phyloP scores from a whole-genome alignment of 2,113 vertebrate species.

The Entelurus aequoreus region DNA sequence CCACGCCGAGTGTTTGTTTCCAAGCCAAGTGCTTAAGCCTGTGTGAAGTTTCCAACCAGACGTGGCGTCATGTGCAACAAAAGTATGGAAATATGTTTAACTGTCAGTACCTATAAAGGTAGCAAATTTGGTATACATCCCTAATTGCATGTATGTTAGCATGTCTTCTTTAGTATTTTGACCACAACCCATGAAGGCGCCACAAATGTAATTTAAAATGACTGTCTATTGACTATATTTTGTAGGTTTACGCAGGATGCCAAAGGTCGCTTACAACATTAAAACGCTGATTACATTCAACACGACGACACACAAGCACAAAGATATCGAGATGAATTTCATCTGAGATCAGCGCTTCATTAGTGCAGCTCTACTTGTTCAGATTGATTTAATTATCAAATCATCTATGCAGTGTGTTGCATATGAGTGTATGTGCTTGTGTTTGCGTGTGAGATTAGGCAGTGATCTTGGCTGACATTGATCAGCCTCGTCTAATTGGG shows the following conservation, averaged over 20 bases:
- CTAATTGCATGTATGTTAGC: no score
- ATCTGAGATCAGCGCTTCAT: slow-evolving; percentile 68
- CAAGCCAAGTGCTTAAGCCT: no score
- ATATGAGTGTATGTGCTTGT: slow-evolving; percentile 1
- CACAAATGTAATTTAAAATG: no score
- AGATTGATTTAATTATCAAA: slow-evolving; percentile 73
- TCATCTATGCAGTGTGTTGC: slow-evolving; percentile 53
- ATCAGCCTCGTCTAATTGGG: slow-evolving; percentile 71
- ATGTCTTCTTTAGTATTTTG: no score
- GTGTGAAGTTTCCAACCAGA: no score
- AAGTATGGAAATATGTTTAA: no score
- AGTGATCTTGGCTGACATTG: slow-evolving; percentile 72
- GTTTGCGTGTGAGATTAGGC: slow-evolving; percentile 55
- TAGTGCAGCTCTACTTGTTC: slow-evolving; percentile 68
- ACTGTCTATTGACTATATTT: no score
- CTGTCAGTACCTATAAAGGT: no score
- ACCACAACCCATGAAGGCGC: no score
- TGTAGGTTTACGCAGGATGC: background rate
- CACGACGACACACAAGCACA: slow-evolving; percentile 17
- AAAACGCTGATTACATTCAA: slow-evolving; percentile 49
- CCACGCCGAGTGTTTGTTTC: no score
- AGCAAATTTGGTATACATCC: no score
- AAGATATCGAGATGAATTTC: slow-evolving; percentile 53
- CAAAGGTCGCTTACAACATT: slow-evolving; percentile 24
- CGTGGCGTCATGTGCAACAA: no score